Base-by-base conservation (phyloP, 2,888 invertebrate species). In the Aquatica leii region DNA sequence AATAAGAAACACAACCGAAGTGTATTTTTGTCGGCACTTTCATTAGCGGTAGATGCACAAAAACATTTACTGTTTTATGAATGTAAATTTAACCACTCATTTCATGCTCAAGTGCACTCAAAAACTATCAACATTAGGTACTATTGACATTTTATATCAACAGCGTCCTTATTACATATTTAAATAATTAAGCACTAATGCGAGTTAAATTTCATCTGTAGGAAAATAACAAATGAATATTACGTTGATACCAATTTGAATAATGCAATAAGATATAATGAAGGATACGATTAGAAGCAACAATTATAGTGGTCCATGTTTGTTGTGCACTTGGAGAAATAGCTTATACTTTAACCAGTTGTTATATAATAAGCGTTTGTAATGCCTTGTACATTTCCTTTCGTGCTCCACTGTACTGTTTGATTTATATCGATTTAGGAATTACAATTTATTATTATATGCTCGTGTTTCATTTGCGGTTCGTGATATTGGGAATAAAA, bases 341-440 rank as follows among this genome's bases (percentile, higher is more conserved):
- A 64, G 62, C 62, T 58, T 59, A 50, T 60, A 66, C 55, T 52
- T 62, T 59, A 65, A 60, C 65, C 58, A 65, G 65, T 68, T 60
- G 66, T 69, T 66, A 67, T 58, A 53, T 61, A 56, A 60, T 67
- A 65, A 51, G 53, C 60, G 61, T 67, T 67, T 69, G 63, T 48
- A 52, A 55, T 66, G 66, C 62, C 53, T 65, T 62, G 43, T 15
- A 43, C 17, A 43, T 43, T 15, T 43, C 11, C 18, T 18, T 46
- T 17, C 46, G 20, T 18, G 46, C 18, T 59, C 62, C 62, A 69
- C 64, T 67, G 67, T 70, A 68, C 69, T 60, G 62, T 40, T 60
- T 60, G 71, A 71, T 71, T 71, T 71, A 68, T 70, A 71, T 71
- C 70, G 68, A 69, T 67, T 57, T 65, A 54, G 67, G 65, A 68